Conservation (phyloP, 2,797 vertebrate genomes). For the Semaprochilodus insignis region DNA sequence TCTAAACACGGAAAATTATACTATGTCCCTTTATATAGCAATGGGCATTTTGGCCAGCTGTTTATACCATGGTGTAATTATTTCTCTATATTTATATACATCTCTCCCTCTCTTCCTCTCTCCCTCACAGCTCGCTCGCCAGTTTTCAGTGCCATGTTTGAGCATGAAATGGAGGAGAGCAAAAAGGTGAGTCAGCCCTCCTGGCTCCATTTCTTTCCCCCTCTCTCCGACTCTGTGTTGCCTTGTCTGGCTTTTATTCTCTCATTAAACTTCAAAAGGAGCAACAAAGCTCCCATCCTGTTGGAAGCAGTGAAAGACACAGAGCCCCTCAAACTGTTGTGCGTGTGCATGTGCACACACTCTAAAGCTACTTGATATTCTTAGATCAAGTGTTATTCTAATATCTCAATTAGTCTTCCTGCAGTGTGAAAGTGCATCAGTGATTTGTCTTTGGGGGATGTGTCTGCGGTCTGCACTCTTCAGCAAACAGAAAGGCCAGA, state of each 20-base stretch:
- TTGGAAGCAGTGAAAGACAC: slow-evolving; percentile 36
- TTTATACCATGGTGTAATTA: no score
- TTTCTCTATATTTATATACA: no score
- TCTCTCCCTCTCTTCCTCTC: not conserved
- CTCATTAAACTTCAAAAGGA: slow-evolving; percentile 48
- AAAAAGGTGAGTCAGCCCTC: slow-evolving; percentile 82
- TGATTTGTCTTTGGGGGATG: slow-evolving; percentile 30
- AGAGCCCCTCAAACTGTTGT: slow-evolving; percentile 32
- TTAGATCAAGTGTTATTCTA: slow-evolving; percentile 43
- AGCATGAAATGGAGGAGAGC: slow-evolving; percentile 93
- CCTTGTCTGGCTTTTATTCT: slow-evolving; percentile 59
- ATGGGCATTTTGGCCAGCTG: no score
- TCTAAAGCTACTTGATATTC: slow-evolving; percentile 14
- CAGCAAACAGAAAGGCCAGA: not conserved
- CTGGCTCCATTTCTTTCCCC: slow-evolving; percentile 51
- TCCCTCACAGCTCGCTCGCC: slow-evolving; percentile 88
- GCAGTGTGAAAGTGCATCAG: slow-evolving; percentile 27
- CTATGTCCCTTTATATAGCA: no score
- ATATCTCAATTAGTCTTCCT: slow-evolving; percentile 41
- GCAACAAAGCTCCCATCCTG: slow-evolving; percentile 30
- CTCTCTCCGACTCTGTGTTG: slow-evolving; percentile 58
- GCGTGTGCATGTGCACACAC: not conserved
- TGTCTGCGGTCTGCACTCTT: not conserved
- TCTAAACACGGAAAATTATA: no score
- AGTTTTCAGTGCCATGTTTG: slow-evolving; percentile 94